phyloP scores from a whole-genome alignment of 2,888 invertebrate genomes.

The Erebia ligea region DNA sequence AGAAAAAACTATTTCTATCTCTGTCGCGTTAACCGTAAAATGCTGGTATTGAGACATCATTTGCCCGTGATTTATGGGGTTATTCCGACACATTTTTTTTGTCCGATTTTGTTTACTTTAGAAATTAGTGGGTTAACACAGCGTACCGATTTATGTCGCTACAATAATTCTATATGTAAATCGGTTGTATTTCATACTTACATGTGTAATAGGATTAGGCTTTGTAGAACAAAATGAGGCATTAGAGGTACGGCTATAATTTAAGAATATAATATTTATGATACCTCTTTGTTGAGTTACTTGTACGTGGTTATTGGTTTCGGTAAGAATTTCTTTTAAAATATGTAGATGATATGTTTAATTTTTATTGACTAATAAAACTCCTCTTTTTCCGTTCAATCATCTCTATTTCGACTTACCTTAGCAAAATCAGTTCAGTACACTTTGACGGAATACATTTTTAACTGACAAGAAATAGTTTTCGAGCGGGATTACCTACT shows the following conservation, averaged over 20 bases:
- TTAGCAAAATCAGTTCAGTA: too few species aligned
- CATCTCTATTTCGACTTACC: too few species aligned
- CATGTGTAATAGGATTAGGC: constrained; percentile 44
- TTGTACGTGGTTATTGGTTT: not conserved
- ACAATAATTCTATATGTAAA: constrained; percentile 69
- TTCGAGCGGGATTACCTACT: too few species aligned
- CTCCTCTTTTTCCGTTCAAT: too few species aligned
- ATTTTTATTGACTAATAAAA: not conserved
- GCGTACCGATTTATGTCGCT: constrained; percentile 66
- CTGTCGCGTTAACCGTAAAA: constrained; percentile 58
- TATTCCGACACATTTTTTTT: constrained; percentile 60
- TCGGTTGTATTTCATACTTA: constrained; percentile 50
- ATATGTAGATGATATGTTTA: not conserved
- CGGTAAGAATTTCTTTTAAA: not conserved
- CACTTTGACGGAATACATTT: too few species aligned
- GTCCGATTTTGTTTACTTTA: constrained; percentile 80
- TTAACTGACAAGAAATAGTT: too few species aligned
- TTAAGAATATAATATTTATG: constrained; percentile 28
- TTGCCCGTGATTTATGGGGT: constrained; percentile 72
- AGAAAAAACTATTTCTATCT: constrained; percentile 43
- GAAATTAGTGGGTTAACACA: constrained; percentile 73
- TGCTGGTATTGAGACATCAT: constrained; percentile 74
- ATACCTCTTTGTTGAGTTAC: constrained; percentile 17
- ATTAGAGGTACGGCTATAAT: constrained; percentile 25
- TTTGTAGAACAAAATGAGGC: constrained; percentile 42